These are phyloP conservation scores for Neelides folsomi DNA, from an alignment of 2,888 invertebrate genomes.

Conservation along the genomic window DNA sequence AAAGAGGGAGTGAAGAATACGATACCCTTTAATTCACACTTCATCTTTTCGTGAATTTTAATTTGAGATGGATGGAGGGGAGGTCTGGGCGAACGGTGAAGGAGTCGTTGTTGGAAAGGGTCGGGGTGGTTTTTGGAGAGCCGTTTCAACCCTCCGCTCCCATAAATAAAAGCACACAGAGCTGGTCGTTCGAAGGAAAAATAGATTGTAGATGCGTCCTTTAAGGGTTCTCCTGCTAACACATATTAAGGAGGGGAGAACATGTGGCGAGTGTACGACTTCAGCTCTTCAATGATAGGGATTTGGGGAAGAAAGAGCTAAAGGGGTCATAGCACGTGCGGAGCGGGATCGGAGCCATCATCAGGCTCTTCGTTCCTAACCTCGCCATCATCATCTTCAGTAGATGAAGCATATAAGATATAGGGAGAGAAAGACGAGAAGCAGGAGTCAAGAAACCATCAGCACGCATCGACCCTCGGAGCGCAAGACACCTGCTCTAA, in stretches of 20 bases:
- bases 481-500: constrained; percentile 23
- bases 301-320: constrained; percentile 7
- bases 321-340: constrained; percentile 26
- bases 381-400: constrained; percentile 7
- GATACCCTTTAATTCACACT: too few relatives aligned
- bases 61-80: too few relatives aligned
- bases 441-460: constrained; percentile 15
- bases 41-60: too few relatives aligned
- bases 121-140: too few relatives aligned
- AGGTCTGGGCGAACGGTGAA: too few relatives aligned
- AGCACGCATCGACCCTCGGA: constrained; percentile 12
- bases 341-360: constrained; percentile 22
- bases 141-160: constrained; percentile 1
- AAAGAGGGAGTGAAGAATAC: too few relatives aligned
- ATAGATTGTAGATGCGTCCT: constrained; percentile 1
- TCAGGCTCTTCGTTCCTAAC: constrained; percentile 3
- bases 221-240: constrained; percentile 5
- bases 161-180: not conserved
- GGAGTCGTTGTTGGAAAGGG: too few relatives aligned
- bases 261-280: too few relatives aligned
- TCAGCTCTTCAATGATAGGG: too few relatives aligned
- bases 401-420: not conserved
- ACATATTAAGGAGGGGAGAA: not conserved
- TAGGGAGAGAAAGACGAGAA: constrained; percentile 6
- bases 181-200: not conserved